Base-by-base conservation (phyloP, 2,888 invertebrate species). In the Drosophila demipolita region DNA sequence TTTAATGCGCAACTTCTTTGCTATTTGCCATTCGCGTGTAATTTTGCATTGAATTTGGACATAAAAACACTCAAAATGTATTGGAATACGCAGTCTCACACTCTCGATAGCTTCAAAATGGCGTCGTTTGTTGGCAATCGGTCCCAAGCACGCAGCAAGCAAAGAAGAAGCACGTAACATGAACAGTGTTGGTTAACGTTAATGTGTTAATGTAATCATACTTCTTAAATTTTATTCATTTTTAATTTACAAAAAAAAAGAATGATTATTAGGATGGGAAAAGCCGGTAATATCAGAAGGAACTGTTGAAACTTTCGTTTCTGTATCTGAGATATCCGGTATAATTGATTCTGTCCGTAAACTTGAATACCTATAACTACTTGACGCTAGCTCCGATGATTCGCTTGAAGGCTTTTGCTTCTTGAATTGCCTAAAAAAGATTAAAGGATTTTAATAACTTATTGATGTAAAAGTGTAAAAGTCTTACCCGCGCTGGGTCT, bases 1-100 rank as follows among this genome's bases (percentile, higher is more conserved):
- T 78, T 80, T 78, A 78, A 82, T 82, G 71, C 61, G 64, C 82
- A 79, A 80, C 82, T 80, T 80, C 82, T 82, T 82, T 66, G 32
- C 36, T 32, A 75, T 80, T 80, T 80, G 79, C 79, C 79, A 80
- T 80, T 80, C 79, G 70, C 79, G 58, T 68, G 71, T 70, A 32
- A 53, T 63, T 35, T 62, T 35, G 42, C 12, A 20, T 60, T 26
- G 52, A 57, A 17, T 57, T 55, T 15, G 38, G 49, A 71, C 63
- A 62, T 68, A 61, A 59, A 60, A 63, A 60, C 48, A 58, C 75
- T 20, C 45, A 40, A 62, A 42, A 50, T 63, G 63, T 54, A 70
- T 66, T 63, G 75, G 63, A 70, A 75, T 59, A 60, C 54, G 59
- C 73, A 80, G 72, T 77, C 78, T 61, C 78, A 67, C 66, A 68